Evolutionary conservation across 2,797 vertebrate genomes (phyloP), one percentile per base, ranked within the genome.

Genomic region (Lophotriccus pileatus): DNA sequence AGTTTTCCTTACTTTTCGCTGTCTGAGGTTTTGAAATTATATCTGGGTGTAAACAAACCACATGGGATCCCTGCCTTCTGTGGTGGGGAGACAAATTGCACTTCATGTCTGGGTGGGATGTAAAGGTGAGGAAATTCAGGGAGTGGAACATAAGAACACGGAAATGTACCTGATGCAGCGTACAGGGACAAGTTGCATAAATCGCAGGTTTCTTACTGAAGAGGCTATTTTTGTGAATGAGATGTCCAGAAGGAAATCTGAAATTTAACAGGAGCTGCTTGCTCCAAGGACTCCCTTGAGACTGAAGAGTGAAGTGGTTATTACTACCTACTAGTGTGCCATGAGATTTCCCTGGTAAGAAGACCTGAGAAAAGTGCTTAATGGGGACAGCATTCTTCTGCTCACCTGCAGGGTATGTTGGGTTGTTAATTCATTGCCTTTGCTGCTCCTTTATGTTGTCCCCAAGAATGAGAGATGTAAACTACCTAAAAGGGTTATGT

Each of bases 381-480:
- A 34, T 43, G 23, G 16, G 37, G 7, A 28, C 10, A 55, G 21
- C 6, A 2, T 66, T 75, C 14, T 58, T 34, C 41, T 4, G 1
- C n/a, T 37, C 36, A 19, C 11, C 34, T 62, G 13, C 18, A 28
- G 43, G 5, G 10, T 49, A 46, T 0, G 0, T 14, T 60, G n/a
- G 17, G 11, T 74, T 69, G 23, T 69, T 73, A 36, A 32, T 47
- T 36, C 19, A 10, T 43, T 72, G n/a, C 21, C 4, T 75, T 66
- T n/a, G 15, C n/a, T 36, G 23, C 32, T 87, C 28, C 16, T 6
- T 59, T 62, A 16, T 3, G 2, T 36, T 72, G 34, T 58, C 43
- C 27, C 9, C 10, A 50, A 25, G 44, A 76, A 44, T 5, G 14
- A 70, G 47, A 60, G 24, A 15, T 30, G 34, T 43, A 39, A 76